A percentile compares a stretch with the other conserved stretches of the same genome.
Conservation (phyloP, 1,140 invertebrate species). For the Drosophila ogumai region DNA sequence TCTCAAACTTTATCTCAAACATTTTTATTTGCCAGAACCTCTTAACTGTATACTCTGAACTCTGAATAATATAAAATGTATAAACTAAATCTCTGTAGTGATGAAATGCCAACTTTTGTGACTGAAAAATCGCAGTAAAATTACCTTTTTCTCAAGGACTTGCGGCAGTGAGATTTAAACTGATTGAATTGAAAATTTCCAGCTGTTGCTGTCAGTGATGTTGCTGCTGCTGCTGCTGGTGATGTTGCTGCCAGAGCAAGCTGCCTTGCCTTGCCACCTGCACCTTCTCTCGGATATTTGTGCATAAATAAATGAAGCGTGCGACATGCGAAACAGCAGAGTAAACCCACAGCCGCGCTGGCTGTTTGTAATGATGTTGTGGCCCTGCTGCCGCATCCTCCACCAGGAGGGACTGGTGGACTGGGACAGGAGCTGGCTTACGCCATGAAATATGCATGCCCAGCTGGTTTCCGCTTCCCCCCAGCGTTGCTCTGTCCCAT, state of each 20-base stretch:
- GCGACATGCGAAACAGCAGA: conserved; percentile 51
- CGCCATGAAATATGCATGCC: conserved; percentile 58
- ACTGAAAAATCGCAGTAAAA: conserved; percentile 14
- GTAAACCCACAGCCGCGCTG: conserved; percentile 35
- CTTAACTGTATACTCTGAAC: background rate
- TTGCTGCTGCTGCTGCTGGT: conserved; percentile 18
- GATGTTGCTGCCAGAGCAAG: conserved; percentile 14
- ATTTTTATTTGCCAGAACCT: conserved; percentile 1
- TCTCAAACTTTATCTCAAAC: background rate
- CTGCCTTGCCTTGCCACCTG: conserved; percentile 23
- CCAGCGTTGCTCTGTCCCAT: conserved; percentile 7
- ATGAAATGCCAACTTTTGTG: conserved; percentile 7
- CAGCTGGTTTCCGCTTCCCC: conserved; percentile 29
- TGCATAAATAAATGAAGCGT: conserved; percentile 59
- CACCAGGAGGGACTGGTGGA: conserved; percentile 6
- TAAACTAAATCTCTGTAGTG: conserved; percentile 8
- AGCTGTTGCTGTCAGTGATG: conserved; percentile 51
- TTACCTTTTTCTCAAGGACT: conserved; percentile 3
- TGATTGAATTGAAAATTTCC: conserved; percentile 71
- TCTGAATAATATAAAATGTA: conserved; percentile 12
- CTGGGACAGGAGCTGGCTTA: conserved; percentile 13
- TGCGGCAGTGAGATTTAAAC: conserved; percentile 49
- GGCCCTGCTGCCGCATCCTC: conserved; percentile 12
- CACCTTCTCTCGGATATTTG: conserved; percentile 56
- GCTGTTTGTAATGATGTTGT: conserved; percentile 55